Base-by-base conservation (phyloP, 2,797 vertebrate species). In the Thalassophryne amazonica region DNA sequence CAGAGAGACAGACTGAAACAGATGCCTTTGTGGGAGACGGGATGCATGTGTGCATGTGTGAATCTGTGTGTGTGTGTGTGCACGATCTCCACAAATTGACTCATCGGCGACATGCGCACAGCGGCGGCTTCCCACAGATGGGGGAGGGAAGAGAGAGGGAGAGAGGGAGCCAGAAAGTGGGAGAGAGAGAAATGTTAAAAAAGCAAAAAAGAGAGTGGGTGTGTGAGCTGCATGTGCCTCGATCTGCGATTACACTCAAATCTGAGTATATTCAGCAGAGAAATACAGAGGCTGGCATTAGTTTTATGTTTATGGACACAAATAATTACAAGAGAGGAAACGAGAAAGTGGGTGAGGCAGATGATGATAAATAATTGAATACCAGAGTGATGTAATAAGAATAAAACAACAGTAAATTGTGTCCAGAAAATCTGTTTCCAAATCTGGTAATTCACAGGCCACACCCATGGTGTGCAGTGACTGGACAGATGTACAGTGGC, bases 1-100 rank as follows among this genome's bases (percentile, higher is more conserved):
- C 66, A 50, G 57, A 75, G 73, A 81, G 80, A 81, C 73, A 81
- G 77, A 78, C 81, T 76, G 69, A 81, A 89, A 76, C 80, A 80
- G 81, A 86, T 86, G 83, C 84, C 78, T 81, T 67, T 66, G 73
- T 86, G 76, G 80, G 84, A 84, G 87, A 87, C 80, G 82, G 86
- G 78, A 84, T 69, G 40, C 1, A 5, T 43, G 51, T 50, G 51
- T 63, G 25, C 49, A 42, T 50, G 20, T 40, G 51, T 41, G 57
- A 48, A 38, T 35, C 20, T 32, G 37, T 33, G 35, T 45, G 38
- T 22, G 23, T 41, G 27, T 22, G 12, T 46, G 30, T 35, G 29
- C 71, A 31, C 80, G 80, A 78, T 79, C 80, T 84, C 78, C 80
- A 85, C 84, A 80, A 81, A 85, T 79, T 86, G 83, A 86, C 81